Evolutionary conservation across 2,113 vertebrate genomes (phyloP).

Genomic region (Guaruba guarouba): DNA sequence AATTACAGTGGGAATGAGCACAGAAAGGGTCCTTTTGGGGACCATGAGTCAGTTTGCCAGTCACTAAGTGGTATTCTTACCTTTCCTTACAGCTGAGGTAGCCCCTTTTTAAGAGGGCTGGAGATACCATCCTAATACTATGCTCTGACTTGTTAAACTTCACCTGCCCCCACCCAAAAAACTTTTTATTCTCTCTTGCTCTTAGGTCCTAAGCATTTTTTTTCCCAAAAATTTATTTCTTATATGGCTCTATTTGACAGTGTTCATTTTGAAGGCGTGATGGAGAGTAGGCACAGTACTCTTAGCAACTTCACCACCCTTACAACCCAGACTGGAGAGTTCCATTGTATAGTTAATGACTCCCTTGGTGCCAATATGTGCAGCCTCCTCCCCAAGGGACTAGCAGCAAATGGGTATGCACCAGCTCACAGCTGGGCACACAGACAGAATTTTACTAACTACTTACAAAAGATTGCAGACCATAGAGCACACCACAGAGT

Average conservation of each 20-base stretch:
- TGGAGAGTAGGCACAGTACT: background rate
- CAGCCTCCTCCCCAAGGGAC: background rate
- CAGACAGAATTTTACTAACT: background rate
- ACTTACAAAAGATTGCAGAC: background rate
- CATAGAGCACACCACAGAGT: background rate
- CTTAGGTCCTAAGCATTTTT: background rate
- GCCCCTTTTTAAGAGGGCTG: background rate
- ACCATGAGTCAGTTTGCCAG: background rate
- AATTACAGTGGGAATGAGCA: background rate
- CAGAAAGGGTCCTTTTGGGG: background rate
- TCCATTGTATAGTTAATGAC: background rate
- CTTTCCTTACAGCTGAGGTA: background rate
- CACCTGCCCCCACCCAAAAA: fast-evolving
- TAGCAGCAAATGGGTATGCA: background rate
- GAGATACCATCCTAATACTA: background rate
- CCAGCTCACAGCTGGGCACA: background rate
- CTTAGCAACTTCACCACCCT: background rate
- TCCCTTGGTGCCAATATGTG: fast-evolving
- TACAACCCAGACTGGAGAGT: background rate
- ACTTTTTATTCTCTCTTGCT: background rate
- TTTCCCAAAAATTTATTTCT: background rate
- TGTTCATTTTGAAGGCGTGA: background rate
- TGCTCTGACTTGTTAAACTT: background rate
- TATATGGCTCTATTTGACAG: background rate
- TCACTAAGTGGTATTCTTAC: background rate